Percentiles rank a stretch among this genome's conserved stretches.
Conservation (phyloP, 2,113 vertebrate genomes). For the Chaetorhynchus papuensis region DNA sequence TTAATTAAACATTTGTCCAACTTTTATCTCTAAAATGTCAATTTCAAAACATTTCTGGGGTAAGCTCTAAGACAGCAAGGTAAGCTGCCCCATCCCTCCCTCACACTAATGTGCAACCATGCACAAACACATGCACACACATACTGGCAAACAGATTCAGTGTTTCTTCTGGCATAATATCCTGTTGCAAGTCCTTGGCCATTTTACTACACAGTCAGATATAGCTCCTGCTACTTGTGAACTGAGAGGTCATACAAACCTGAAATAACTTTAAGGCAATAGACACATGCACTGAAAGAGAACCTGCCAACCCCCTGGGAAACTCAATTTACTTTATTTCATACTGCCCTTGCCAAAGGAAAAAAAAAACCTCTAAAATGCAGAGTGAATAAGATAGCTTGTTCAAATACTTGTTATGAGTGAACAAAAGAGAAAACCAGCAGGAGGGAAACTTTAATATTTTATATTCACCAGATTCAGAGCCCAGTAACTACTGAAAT, state of each 20-base stretch:
- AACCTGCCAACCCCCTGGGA: neutral
- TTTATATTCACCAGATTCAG: neutral
- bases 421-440: neutral
- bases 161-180: neutral
- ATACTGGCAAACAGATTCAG: rapidly evolving
- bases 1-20: neutral
- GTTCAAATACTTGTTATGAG: neutral
- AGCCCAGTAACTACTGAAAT: neutral
- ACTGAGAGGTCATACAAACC: neutral
- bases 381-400: neutral
- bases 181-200: neutral
- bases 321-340: neutral
- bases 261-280: neutral
- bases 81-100: neutral
- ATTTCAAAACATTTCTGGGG: neutral
- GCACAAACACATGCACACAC: no score
- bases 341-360: neutral
- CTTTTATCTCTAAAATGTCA: neutral
- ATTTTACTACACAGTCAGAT: neutral
- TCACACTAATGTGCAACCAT: rapidly evolving
- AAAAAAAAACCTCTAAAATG: neutral
- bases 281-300: neutral
- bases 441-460: neutral
- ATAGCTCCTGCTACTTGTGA: neutral
- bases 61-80: neutral